Percentiles rank a stretch among this genome's conserved stretches.
phyloP scores from a whole-genome alignment of 1,140 invertebrate species.

The Paralvinella palmiformis region DNA sequence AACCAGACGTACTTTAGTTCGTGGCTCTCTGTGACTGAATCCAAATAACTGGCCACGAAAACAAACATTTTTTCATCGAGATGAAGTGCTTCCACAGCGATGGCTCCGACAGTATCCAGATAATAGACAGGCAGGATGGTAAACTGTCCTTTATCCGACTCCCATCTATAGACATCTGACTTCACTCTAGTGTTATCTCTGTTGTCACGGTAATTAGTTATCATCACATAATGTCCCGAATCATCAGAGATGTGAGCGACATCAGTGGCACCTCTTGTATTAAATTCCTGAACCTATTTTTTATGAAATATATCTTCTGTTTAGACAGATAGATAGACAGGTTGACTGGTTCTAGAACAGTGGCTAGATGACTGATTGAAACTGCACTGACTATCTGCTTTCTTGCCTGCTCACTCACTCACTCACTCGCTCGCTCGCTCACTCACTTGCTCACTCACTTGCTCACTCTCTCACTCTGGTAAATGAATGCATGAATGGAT shows the following conservation, averaged over 20 bases:
- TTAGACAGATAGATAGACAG: too few species aligned
- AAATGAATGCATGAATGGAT: too few species aligned
- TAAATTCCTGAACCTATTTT: slow-evolving; percentile 36
- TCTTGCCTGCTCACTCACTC: too few species aligned
- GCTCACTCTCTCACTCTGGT: too few species aligned
- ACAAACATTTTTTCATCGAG: slow-evolving; percentile 32
- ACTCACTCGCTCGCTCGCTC: too few species aligned
- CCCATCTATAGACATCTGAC: slow-evolving; percentile 35
- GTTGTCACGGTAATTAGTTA: slow-evolving; percentile 37
- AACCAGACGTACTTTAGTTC: slow-evolving; percentile 25
- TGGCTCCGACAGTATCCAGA: slow-evolving; percentile 22
- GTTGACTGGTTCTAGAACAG: too few species aligned
- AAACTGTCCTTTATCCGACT: slow-evolving; percentile 25
- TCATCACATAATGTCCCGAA: slow-evolving; percentile 27
- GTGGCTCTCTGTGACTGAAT: slow-evolving; percentile 25
- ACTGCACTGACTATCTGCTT: too few species aligned
- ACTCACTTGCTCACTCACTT: too few species aligned
- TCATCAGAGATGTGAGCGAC: slow-evolving; percentile 28
- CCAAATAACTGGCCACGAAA: slow-evolving; percentile 38
- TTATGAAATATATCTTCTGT: too few species aligned
- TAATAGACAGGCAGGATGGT: slow-evolving; percentile 20
- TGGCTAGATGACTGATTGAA: too few species aligned
- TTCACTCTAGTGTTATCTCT: slow-evolving; percentile 28
- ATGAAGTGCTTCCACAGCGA: slow-evolving; percentile 25
- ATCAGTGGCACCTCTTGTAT: slow-evolving; percentile 34